Percentiles rank a stretch among this genome's conserved stretches.
These are phyloP conservation scores for Porites australiensis DNA, from an alignment of 64 coral and sea anemone genomes.

Conservation along the genomic window DNA sequence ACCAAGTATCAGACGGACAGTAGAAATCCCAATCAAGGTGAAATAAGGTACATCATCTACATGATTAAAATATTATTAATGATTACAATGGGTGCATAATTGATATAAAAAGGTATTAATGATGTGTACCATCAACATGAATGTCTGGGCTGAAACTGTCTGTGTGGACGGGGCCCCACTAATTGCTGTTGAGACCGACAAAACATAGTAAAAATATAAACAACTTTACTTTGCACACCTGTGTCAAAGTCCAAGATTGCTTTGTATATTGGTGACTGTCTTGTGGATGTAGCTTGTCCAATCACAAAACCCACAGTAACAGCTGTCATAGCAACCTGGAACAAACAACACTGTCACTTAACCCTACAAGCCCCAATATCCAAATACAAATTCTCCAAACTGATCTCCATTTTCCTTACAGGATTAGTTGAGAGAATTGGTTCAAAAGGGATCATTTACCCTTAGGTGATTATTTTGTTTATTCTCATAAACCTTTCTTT, in stretches of 20 bases:
- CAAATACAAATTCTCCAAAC: no score
- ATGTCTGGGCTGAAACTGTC: no score
- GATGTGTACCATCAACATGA: no score
- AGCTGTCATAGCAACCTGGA: constrained; percentile 58
- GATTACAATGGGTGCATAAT: background rate
- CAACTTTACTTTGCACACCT: constrained; percentile 6
- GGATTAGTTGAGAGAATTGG: background rate
- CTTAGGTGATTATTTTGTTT: no score
- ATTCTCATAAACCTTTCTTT: no score
- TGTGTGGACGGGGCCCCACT: no score
- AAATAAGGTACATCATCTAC: constrained; percentile 59
- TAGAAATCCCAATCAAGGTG: constrained; percentile 72
- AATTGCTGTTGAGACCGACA: background rate
- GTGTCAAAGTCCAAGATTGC: constrained; percentile 47
- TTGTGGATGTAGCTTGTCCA: constrained; percentile 64
- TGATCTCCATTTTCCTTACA: no score
- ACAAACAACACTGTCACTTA: background rate
- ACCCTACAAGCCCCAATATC: no score
- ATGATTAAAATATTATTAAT: background rate
- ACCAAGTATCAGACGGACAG: constrained; percentile 53
- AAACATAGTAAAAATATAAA: no score
- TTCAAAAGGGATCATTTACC: no score
- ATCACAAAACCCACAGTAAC: constrained; percentile 77
- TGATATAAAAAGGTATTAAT: background rate
- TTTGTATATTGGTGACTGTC: constrained; percentile 61